Evolutionary conservation across 1,140 invertebrate genomes (phyloP).

Genomic region (Nephotettix cincticeps): DNA sequence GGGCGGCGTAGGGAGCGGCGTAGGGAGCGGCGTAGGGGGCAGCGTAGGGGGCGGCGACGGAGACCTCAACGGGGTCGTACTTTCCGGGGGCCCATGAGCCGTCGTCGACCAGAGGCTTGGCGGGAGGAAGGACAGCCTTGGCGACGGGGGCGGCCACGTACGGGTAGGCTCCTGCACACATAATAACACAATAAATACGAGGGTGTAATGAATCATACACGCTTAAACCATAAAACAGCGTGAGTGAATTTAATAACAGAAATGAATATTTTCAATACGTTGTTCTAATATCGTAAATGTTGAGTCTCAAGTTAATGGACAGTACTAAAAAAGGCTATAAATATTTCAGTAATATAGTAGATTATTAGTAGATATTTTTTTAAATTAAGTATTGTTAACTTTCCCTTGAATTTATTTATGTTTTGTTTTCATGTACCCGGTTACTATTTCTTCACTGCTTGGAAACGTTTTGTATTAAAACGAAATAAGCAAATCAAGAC

Average conservation of each 20-base stretch:
- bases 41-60: neutral
- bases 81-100: conserved; percentile 40
- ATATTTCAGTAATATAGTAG: too few species aligned
- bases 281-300: too few species aligned
- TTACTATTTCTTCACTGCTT: too few species aligned
- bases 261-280: too few species aligned
- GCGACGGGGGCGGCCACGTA: conserved; percentile 17
- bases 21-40: neutral
- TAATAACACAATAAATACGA: conserved; percentile 13
- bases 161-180: conserved; percentile 12
- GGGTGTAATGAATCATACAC: conserved; percentile 8
- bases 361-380: too few species aligned
- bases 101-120: conserved; percentile 27
- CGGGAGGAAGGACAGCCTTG: neutral
- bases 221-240: neutral
- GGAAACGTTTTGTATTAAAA: too few species aligned
- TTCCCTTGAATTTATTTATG: too few species aligned
- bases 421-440: too few species aligned
- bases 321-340: too few species aligned
- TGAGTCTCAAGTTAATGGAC: too few species aligned
- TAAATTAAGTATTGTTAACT: too few species aligned
- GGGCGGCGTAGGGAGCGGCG: neutral
- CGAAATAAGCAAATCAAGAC: too few species aligned
- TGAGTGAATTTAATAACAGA: neutral
- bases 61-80: conserved; percentile 30